Percentiles rank a stretch among this genome's conserved stretches.
phyloP scores from a whole-genome alignment of 2,888 invertebrate species.

The Cremastobaeus sp. region DNA sequence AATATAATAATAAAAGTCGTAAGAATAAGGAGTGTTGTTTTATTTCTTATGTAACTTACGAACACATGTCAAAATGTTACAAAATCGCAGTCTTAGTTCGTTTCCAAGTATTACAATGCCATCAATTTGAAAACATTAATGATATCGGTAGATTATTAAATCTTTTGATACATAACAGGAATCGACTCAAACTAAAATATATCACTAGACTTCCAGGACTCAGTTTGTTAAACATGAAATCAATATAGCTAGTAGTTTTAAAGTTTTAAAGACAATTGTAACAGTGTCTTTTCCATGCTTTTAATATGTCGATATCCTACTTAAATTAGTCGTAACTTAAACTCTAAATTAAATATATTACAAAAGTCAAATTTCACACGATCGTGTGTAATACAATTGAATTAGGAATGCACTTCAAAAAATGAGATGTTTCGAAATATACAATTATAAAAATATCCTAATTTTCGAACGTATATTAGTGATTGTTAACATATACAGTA shows the following conservation, averaged over 20 bases:
- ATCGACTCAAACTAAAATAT: too few relatives aligned
- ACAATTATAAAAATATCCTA: conserved; percentile 2
- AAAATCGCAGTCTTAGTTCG: conserved; percentile 29
- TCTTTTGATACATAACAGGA: background rate
- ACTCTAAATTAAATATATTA: too few relatives aligned
- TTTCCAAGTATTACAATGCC: conserved; percentile 9
- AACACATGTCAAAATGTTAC: conserved; percentile 39
- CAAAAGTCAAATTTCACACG: too few relatives aligned
- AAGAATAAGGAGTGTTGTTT: background rate
- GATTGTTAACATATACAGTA: conserved; percentile 12
- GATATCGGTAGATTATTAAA: background rate
- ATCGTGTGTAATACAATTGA: too few relatives aligned
- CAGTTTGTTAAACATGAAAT: too few relatives aligned
- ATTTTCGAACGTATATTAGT: conserved; percentile 3
- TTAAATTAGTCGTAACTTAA: too few relatives aligned
- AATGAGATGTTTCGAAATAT: conserved; percentile 1
- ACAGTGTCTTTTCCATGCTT: too few relatives aligned
- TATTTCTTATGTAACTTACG: conserved; percentile 21
- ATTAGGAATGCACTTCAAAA: too few relatives aligned
- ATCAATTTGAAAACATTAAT: background rate
- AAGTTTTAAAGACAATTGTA: too few relatives aligned
- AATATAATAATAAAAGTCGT: background rate
- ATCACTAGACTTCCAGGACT: too few relatives aligned
- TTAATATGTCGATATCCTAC: too few relatives aligned
- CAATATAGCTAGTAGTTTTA: too few relatives aligned